A percentile compares a stretch with the other conserved stretches of the same genome.
These are phyloP conservation scores for Peromyscus leucopus DNA, from an alignment of 2,113 vertebrate genomes.

Conservation along the genomic window DNA sequence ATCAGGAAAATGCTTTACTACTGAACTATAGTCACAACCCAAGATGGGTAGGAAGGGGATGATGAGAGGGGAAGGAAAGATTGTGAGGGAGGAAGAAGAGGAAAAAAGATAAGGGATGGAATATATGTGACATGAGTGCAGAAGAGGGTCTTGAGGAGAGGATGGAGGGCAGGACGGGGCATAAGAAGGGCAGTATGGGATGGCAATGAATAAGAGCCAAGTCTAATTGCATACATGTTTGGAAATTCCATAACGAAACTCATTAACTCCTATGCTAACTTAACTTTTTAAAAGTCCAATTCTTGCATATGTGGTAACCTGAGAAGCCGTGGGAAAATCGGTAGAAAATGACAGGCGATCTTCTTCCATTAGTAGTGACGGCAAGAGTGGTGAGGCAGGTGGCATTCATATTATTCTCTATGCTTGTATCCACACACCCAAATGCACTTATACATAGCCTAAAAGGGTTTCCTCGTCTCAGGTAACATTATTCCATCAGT, in stretches of 20 bases:
- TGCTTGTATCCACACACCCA: not conserved
- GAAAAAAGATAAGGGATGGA: not conserved
- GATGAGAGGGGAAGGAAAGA: not conserved
- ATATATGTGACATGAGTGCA: not conserved
- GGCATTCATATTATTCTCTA: not conserved
- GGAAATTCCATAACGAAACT: not conserved
- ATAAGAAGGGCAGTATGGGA: not conserved
- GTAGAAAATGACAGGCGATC: not conserved
- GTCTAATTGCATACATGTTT: not conserved
- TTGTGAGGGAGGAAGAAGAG: not conserved
- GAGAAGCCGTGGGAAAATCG: not conserved
- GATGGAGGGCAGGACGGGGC: not conserved
- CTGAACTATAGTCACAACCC: not conserved
- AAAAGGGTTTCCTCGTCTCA: constrained; percentile 12
- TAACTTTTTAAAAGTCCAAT: not conserved
- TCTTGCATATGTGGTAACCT: not conserved
- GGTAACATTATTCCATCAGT: not conserved
- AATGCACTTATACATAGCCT: not conserved
- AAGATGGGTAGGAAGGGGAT: not conserved
- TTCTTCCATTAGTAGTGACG: not conserved
- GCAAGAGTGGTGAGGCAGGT: not conserved
- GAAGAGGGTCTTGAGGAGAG: not conserved
- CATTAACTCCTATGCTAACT: not conserved
- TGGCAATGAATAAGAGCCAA: not conserved
- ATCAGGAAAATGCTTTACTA: not conserved